Base-by-base conservation (phyloP, 2,797 vertebrate genomes). In the Sciaenops ocellatus region DNA sequence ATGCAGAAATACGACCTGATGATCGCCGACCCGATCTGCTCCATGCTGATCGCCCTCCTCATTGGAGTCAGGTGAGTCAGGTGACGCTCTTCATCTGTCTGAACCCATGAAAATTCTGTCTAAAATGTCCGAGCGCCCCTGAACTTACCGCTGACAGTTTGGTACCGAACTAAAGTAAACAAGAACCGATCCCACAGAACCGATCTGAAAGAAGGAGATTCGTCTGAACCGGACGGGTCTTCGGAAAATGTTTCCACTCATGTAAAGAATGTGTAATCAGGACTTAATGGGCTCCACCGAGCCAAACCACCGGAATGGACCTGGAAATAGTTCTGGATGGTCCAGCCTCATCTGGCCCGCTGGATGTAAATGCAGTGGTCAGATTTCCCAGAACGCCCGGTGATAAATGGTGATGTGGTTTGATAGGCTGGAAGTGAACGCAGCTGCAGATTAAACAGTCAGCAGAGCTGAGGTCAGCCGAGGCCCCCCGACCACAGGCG, bases 1-100 rank as follows among this genome's bases (percentile, higher is more conserved):
- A 99, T 99, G 98, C 98, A 99, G 82, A 97, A 96, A 69, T 99
- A 99, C 44, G 96, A 97, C 75, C 91, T 98, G 78, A 99, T 99
- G 98, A 99, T 99, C 82, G 98, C 98, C 3, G 98, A 99, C 82
- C 98, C 98, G 13, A 96, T 99, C 93, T 99, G 98, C 92, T 99
- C 98, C 76, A 99, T 99, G 96, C 95, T 99, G 54, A 99, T 99
- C 89, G 92, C 98, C 42, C 68, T 98, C 44, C 98, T 99, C 78
- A 99, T 99, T 85, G 97, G 97, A 74, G 90, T 98, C 88, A 99
- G 97, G 97, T 99, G 85, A 75, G 8, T 9, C 34, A 34, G 34
- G 8, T 34, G 34, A 34, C 28, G 20, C 61, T 26, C 18, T 59
- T n/a, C 17, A 0, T 12, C 42, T 34, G 8, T 34, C 34, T 34